Conservation (phyloP, 2,797 vertebrate genomes). For the Sparus aurata region DNA sequence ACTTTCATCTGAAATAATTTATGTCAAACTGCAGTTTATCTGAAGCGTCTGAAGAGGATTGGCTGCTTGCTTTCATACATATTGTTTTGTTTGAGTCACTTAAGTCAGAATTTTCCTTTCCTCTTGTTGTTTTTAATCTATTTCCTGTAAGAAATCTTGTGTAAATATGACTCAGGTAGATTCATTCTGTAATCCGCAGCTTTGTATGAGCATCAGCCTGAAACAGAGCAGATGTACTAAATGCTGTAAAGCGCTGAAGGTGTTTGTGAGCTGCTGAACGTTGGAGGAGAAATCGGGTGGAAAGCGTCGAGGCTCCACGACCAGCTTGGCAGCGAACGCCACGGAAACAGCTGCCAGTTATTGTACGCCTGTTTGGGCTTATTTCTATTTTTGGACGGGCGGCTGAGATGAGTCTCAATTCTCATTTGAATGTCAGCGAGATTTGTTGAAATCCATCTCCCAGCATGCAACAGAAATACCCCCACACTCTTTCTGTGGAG, state of each 20-base stretch:
- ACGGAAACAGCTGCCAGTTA: conserved; percentile 61
- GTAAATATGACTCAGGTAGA: conserved; percentile 6
- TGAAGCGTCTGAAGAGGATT: neutral
- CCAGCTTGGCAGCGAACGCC: conserved; percentile 49
- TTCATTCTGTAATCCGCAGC: neutral
- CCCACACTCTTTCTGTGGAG: conserved; percentile 4
- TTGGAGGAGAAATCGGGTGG: conserved; percentile 37
- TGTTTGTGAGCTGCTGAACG: conserved; percentile 14
- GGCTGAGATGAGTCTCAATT: conserved; percentile 50
- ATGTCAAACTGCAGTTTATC: neutral
- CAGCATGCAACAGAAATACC: conserved; percentile 19
- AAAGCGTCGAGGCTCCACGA: conserved; percentile 35
- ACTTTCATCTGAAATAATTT: neutral
- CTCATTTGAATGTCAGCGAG: conserved; percentile 50
- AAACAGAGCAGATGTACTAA: conserved; percentile 20
- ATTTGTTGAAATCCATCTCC: conserved; percentile 57
- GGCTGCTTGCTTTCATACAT: neutral
- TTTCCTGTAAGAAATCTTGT: neutral
- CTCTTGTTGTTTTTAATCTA: neutral
- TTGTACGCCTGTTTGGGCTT: conserved; percentile 33
- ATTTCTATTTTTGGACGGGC: conserved; percentile 62
- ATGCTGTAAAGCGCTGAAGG: conserved; percentile 27
- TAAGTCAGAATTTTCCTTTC: neutral
- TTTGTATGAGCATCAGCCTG: neutral
- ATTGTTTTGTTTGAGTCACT: neutral